These are phyloP conservation scores for Chaetoderma sp. DNA, from an alignment of 2,888 invertebrate species.

Conservation along the genomic window DNA sequence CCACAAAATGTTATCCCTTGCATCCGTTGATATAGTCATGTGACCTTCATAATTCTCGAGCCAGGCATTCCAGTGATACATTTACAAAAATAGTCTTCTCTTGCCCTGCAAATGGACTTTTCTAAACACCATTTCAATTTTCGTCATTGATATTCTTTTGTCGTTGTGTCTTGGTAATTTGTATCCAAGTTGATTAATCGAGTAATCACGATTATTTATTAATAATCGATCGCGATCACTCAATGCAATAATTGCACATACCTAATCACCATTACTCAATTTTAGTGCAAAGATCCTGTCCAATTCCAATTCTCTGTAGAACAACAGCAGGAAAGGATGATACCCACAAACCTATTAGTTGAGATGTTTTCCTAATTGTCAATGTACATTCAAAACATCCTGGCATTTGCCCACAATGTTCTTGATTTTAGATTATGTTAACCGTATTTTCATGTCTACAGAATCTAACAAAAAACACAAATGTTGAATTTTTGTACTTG, in stretches of 20 bases:
- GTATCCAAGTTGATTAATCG: too few relatives aligned
- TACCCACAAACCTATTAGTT: conserved; percentile 36
- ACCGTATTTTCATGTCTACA: conserved; percentile 24
- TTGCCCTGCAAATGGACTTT: too few relatives aligned
- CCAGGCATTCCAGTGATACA: too few relatives aligned
- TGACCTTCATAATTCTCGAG: conserved; percentile 26
- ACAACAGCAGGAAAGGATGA: conserved; percentile 31
- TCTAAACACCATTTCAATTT: too few relatives aligned
- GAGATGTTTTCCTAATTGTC: conserved; percentile 19
- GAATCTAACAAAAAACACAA: conserved; percentile 33
- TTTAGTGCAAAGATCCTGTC: conserved; percentile 24
- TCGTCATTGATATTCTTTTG: too few relatives aligned
- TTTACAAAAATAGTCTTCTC: too few relatives aligned
- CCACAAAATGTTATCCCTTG: conserved; percentile 22
- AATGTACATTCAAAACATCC: conserved; percentile 4
- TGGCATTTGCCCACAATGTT: conserved; percentile 7
- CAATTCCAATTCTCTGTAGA: conserved; percentile 31
- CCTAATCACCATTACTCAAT: conserved; percentile 17
- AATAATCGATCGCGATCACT: too few relatives aligned
- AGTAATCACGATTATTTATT: too few relatives aligned
- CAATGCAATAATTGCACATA: too few relatives aligned
- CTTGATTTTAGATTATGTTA: conserved; percentile 15
- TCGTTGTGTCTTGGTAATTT: too few relatives aligned
- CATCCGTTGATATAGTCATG: conserved; percentile 16
- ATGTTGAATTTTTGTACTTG: conserved; percentile 25